Percentiles rank a stretch among this genome's conserved stretches.
These are phyloP conservation scores for Patiria miniata DNA, from an alignment of 35 echinoderm and acorn worm species.

Conservation along the genomic window DNA sequence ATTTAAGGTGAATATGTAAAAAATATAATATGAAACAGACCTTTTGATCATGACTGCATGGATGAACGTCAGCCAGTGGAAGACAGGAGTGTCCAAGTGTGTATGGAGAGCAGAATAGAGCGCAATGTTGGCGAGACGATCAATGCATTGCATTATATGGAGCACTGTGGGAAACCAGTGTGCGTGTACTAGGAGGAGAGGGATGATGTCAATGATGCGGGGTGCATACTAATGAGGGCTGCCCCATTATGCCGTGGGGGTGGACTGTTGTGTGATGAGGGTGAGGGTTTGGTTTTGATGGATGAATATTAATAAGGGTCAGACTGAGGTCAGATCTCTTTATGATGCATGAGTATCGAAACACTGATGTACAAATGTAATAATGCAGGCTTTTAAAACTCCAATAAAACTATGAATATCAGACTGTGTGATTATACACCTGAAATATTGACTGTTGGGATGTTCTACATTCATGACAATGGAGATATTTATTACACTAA, in stretches of 20 bases:
- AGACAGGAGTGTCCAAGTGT: not conserved
- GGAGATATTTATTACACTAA: no score
- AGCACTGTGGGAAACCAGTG: not conserved
- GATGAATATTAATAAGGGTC: no score
- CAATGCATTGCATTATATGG: not conserved
- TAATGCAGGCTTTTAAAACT: no score
- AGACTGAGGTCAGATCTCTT: no score
- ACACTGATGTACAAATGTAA: no score
- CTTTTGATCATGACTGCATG: constrained; percentile 22
- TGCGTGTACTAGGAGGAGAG: not conserved
- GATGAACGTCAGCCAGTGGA: not conserved
- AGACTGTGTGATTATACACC: no score
- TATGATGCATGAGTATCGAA: no score
- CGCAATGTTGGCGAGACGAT: not conserved
- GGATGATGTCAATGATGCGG: not conserved
- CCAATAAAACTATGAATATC: no score
- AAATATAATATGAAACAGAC: not conserved
- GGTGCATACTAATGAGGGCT: constrained; percentile 19
- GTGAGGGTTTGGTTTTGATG: not conserved
- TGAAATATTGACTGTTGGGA: no score
- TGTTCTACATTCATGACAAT: no score
- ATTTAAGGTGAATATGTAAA: not conserved
- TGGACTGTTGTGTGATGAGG: not conserved
- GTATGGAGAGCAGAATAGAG: not conserved
- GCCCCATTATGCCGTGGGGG: not conserved